These are phyloP conservation scores for Pycnonotus jocosus DNA, from an alignment of 2,113 vertebrate species.

Conservation along the genomic window DNA sequence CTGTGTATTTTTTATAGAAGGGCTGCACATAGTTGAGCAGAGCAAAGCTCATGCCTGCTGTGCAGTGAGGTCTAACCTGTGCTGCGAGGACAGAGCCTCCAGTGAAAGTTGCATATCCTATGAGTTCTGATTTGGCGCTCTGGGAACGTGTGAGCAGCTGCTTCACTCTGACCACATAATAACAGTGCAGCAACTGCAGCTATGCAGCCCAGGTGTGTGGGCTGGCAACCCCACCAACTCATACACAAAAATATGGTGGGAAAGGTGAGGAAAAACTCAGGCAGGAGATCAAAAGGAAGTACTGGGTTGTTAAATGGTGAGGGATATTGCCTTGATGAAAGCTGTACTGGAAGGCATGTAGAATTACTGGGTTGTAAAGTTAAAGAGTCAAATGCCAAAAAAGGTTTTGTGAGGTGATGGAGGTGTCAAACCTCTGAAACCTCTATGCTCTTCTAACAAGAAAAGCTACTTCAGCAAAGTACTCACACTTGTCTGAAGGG, in stretches of 20 bases:
- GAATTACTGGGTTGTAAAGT: neutral
- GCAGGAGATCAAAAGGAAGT: neutral
- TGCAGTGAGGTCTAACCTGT: neutral
- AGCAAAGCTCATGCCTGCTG: neutral
- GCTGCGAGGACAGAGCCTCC: neutral
- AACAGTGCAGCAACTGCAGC: neutral
- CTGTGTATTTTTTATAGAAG: neutral
- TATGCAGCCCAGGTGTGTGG: neutral
- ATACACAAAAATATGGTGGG: neutral
- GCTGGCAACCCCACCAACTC: neutral
- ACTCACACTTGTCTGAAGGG: neutral
- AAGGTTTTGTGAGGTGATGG: neutral
- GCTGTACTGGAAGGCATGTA: neutral
- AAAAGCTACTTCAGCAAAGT: neutral
- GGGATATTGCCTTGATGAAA: neutral
- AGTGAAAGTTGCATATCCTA: neutral
- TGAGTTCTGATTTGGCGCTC: neutral
- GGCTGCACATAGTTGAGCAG: neutral
- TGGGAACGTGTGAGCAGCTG: rapidly evolving
- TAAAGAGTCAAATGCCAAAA: neutral
- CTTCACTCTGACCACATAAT: neutral
- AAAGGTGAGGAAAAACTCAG: neutral
- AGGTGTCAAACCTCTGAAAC: neutral
- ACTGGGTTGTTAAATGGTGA: neutral
- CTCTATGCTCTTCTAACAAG: neutral